Percentiles rank a stretch among this genome's conserved stretches.
Conservation (phyloP, 2,888 invertebrate species). For the Stramonita haemastoma region DNA sequence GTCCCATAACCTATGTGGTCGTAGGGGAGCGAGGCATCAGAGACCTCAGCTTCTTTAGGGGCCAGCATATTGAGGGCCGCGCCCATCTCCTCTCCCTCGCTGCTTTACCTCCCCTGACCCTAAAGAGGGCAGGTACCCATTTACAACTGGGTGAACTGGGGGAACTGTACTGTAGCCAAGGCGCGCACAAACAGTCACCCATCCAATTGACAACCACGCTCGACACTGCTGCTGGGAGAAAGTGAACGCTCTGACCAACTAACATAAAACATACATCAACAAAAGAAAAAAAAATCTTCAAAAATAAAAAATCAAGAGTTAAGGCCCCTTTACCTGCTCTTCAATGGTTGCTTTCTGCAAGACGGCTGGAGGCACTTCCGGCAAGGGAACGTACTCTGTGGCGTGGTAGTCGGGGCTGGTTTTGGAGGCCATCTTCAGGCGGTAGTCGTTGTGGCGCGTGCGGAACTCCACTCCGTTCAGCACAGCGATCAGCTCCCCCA, state of each 20-base stretch:
- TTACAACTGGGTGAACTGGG: no score
- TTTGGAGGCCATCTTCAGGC: slow-evolving; percentile 59
- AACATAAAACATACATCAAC: not conserved
- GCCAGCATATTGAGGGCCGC: no score
- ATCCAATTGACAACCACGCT: no score
- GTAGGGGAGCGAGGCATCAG: no score
- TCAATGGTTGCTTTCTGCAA: not conserved
- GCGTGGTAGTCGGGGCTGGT: slow-evolving; percentile 53
- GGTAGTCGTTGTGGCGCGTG: slow-evolving; percentile 73
- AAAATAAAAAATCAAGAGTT: not conserved
- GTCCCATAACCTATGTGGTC: no score
- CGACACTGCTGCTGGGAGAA: no score
- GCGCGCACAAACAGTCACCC: not conserved
- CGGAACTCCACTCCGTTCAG: slow-evolving; percentile 71
- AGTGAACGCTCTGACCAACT: no score
- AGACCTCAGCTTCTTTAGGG: no score
- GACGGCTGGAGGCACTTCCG: slow-evolving; percentile 54
- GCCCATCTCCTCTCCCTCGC: no score
- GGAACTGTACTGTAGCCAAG: not conserved
- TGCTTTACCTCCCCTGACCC: no score
- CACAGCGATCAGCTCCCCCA: slow-evolving; percentile 64
- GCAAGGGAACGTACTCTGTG: slow-evolving; percentile 65
- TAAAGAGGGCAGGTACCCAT: no score
- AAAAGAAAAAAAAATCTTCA: not conserved
- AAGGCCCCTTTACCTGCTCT: slow-evolving; percentile 1